These are phyloP conservation scores for Drosophila limbata DNA, from an alignment of 2,888 invertebrate species.

Conservation along the genomic window DNA sequence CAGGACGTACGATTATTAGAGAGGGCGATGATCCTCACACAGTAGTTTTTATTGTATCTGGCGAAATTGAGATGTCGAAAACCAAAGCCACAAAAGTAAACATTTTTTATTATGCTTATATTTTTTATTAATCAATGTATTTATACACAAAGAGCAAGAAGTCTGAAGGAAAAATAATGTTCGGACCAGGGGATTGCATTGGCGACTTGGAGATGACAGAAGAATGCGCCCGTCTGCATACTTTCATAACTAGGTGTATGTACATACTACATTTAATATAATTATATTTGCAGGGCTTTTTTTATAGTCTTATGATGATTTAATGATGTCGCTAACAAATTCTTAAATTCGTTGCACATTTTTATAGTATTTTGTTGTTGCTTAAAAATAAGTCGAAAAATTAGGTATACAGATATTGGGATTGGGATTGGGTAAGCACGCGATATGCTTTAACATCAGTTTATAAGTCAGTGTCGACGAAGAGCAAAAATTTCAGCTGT, in stretches of 20 bases:
- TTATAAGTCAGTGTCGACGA: slow-evolving; percentile 25
- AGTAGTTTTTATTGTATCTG: slow-evolving; percentile 89
- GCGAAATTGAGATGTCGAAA: slow-evolving; percentile 85
- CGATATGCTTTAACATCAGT: slow-evolving; percentile 39
- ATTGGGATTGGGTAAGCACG: slow-evolving; percentile 37
- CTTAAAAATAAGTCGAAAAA: slow-evolving; percentile 16
- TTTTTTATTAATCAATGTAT: not conserved
- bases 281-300: too few species aligned
- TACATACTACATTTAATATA: slow-evolving; percentile 2
- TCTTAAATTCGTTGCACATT: slow-evolving; percentile 10
- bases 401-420: slow-evolving; percentile 8
- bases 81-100: not conserved
- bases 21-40: slow-evolving; percentile 88
- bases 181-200: slow-evolving; percentile 79
- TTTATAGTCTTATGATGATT: not conserved
- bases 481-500: slow-evolving; percentile 35
- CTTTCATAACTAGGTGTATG: slow-evolving; percentile 63
- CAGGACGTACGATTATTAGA: slow-evolving; percentile 87
- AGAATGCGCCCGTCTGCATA: slow-evolving; percentile 45
- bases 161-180: slow-evolving; percentile 52
- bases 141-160: slow-evolving; percentile 14
- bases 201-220: slow-evolving; percentile 77
- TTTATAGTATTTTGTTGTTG: slow-evolving; percentile 13
- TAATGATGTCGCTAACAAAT: slow-evolving; percentile 6
- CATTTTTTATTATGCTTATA: not conserved